phyloP scores from a whole-genome alignment of 1,140 invertebrate species.

The Eciton burchellii region DNA sequence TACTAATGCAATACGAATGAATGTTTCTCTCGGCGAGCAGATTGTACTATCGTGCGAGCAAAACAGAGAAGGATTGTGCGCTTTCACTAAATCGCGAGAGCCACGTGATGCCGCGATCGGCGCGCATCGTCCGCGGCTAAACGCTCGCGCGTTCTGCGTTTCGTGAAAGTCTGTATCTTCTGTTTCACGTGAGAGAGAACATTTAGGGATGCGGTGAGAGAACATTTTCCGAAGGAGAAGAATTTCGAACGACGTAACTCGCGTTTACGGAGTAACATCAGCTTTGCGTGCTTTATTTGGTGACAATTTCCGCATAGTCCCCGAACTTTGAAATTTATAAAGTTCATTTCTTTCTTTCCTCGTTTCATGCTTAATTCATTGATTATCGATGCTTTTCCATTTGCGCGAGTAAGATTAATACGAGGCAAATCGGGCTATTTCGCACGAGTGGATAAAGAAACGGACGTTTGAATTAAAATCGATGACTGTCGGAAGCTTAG shows the following conservation, averaged over 20 bases:
- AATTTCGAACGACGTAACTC: too few relatives aligned
- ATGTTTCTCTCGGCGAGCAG: background rate
- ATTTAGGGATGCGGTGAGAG: background rate
- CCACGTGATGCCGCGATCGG: background rate
- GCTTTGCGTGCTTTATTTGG: background rate
- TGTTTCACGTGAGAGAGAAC: slow-evolving; percentile 10
- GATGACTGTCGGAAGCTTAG: background rate
- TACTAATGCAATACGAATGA: background rate
- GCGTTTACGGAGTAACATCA: too few relatives aligned
- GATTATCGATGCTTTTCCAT: too few relatives aligned
- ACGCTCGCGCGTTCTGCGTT: background rate
- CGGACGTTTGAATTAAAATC: background rate
- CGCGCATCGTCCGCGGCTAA: background rate
- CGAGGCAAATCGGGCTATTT: too few relatives aligned
- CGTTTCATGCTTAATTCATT: too few relatives aligned
- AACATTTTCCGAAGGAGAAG: too few relatives aligned
- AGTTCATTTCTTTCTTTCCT: too few relatives aligned
- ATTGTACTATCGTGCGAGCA: background rate
- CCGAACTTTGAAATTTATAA: too few relatives aligned
- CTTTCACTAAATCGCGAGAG: slow-evolving; percentile 49
- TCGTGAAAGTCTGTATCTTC: slow-evolving; percentile 30
- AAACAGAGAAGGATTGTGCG: slow-evolving; percentile 8
- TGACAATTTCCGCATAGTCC: too few relatives aligned
- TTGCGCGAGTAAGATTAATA: too few relatives aligned
- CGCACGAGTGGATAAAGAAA: background rate